phyloP scores from a whole-genome alignment of 2,888 invertebrate species.

The Lepas anatifera region DNA sequence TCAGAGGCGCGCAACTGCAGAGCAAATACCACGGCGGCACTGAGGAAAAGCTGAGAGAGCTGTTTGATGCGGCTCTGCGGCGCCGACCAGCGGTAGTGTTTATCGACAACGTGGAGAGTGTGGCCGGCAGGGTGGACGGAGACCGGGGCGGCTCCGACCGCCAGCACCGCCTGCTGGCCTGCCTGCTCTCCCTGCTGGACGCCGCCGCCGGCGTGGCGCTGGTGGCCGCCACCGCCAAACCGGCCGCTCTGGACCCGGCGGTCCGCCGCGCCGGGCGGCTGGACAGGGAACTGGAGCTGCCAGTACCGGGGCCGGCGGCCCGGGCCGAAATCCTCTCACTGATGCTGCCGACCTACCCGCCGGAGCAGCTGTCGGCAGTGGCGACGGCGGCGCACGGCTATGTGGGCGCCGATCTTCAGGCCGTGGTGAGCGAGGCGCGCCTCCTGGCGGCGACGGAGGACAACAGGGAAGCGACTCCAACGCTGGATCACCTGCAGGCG shows the following conservation, averaged over 20 bases:
- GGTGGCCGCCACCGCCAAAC: constrained; percentile 62
- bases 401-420: constrained; percentile 75
- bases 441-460: neutral
- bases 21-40: constrained; percentile 16
- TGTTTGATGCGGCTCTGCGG: constrained; percentile 1
- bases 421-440: constrained; percentile 28
- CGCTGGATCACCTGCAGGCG: constrained; percentile 27
- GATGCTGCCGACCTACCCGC: constrained; percentile 39
- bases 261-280: constrained; percentile 62
- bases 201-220: constrained; percentile 44
- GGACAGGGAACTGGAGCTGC: constrained; percentile 67
- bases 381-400: constrained; percentile 71
- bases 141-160: constrained; percentile 40
- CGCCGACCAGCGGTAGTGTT: constrained; percentile 15
- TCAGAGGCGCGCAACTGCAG: constrained; percentile 13
- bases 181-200: constrained; percentile 29
- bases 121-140: neutral
- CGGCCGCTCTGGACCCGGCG: constrained; percentile 59
- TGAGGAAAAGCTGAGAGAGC: constrained; percentile 11
- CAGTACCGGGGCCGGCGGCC: constrained; percentile 53
- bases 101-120: constrained; percentile 16
- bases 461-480: neutral
- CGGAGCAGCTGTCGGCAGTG: constrained; percentile 46
- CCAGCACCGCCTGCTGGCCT: constrained; percentile 61
- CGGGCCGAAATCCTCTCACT: constrained; percentile 55